These are phyloP conservation scores for Xyrichtys novacula DNA, from an alignment of 2,797 vertebrate species.

Conservation along the genomic window DNA sequence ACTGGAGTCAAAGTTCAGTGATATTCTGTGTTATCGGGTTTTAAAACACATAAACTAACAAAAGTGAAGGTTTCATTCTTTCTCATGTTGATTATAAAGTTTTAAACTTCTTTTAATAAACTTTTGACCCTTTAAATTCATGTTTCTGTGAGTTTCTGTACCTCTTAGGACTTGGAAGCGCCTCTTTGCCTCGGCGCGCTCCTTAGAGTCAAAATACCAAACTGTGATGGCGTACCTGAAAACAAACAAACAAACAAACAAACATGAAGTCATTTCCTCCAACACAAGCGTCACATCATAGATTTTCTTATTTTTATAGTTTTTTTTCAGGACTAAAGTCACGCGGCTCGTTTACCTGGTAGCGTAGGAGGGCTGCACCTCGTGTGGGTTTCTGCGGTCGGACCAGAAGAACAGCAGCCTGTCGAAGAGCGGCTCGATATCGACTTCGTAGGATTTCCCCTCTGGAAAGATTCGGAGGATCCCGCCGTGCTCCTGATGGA, in stretches of 20 bases:
- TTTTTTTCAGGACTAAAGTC: too few relatives aligned
- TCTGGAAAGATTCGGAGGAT: constrained; percentile 94
- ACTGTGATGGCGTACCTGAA: constrained; percentile 95
- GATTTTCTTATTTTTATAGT: too few relatives aligned
- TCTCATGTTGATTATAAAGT: too few relatives aligned
- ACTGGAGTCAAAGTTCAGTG: too few relatives aligned
- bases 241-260: too few relatives aligned
- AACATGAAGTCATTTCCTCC: too few relatives aligned
- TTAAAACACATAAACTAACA: too few relatives aligned
- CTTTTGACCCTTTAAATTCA: background rate
- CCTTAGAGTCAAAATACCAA: constrained; percentile 97
- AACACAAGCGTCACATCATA: too few relatives aligned
- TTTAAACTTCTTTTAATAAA: too few relatives aligned
- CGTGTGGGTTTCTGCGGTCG: constrained; percentile 95
- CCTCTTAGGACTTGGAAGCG: constrained; percentile 60
- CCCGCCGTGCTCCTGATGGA: constrained; percentile 90
- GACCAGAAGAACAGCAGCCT: constrained; percentile 97
- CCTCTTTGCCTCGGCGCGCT: constrained; percentile 92
- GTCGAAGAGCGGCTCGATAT: constrained; percentile 94
- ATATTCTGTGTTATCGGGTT: too few relatives aligned
- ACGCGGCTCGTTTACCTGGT: constrained; percentile 89
- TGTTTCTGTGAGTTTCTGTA: constrained; percentile 26
- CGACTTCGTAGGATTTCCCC: constrained; percentile 89
- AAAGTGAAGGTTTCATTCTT: too few relatives aligned
- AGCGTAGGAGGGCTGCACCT: constrained; percentile 94